Evolutionary conservation across 53 echinoderm and acorn worm genomes (phyloP), one percentile per base, ranked within the genome.

Genomic region (Astropecten irregularis): DNA sequence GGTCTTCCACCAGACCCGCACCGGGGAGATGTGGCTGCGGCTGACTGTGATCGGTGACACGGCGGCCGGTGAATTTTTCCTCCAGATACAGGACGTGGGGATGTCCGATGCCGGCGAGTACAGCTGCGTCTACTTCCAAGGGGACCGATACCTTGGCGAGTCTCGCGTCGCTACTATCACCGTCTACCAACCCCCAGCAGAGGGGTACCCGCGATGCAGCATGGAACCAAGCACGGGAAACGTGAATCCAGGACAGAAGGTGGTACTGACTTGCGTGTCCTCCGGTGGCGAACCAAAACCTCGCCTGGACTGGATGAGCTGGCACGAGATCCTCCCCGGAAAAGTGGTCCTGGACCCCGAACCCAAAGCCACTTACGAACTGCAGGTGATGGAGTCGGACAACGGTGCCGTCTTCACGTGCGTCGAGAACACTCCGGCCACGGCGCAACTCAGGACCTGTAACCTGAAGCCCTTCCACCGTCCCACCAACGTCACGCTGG

Each of bases 361-460:
- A 6, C 87, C 87, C 22, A 79, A 68, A 36, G 60, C 81, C 5
- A 81, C 68, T 15, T 66, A 81, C 5, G 69, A 68, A 30, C 67
- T 68, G 3, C 49, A 58, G 30, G 21, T 87, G 5, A 81, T 68
- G 15, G 81, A 81, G 26, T 47, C 52, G 30, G 87, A 87, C 56
- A 81, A 68, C 27, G 87, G 87, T 9, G 73, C 67, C 15, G 81
- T 68, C 6, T 87, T 87, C 35, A 69, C 87, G 7, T 87, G 87
- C 34, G 35, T 87, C 38, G 87, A 81, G 40, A 36, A 53, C 48
- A 81, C 59, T 20, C 87, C 87, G 7, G 69, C 69, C 9, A 40
- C 68, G 23, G 28, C 55, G 10, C 37, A 40, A 22, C 87, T 79
- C 4, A 42, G 81, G 9, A 81, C 87, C 0, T 87, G 87, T 23